Evolutionary conservation across 2,113 vertebrate genomes (phyloP).

Genomic region (Mormoops blainvillei): DNA sequence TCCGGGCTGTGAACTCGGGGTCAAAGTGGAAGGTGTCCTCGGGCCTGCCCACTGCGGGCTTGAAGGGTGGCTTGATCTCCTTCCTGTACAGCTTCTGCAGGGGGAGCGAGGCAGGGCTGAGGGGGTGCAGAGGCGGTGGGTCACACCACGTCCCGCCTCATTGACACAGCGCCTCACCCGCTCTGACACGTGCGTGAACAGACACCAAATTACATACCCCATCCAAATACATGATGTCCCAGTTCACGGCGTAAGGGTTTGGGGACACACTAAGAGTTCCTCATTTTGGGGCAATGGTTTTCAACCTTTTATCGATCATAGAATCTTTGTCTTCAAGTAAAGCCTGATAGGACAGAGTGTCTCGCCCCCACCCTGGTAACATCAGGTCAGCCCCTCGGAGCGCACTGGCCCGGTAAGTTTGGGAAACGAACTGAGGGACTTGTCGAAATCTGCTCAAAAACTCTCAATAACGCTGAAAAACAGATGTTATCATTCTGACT

Average conservation of each 20-base stretch:
- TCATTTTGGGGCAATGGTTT: neutral
- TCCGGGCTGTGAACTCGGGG: slow-evolving; percentile 95
- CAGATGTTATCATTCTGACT: too few relatives aligned
- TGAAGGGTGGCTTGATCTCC: slow-evolving; percentile 95
- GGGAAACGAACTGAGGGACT: fast-evolving
- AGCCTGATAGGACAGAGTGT: fast-evolving
- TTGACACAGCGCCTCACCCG: fast-evolving
- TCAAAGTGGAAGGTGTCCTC: slow-evolving; percentile 99
- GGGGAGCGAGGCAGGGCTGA: neutral
- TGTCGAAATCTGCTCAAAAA: fast-evolving
- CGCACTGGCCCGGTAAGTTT: fast-evolving
- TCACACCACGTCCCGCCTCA: neutral
- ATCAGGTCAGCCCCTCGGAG: fast-evolving
- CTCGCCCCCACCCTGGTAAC: fast-evolving
- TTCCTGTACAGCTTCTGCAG: slow-evolving; percentile 90
- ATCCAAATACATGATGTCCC: neutral
- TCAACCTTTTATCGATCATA: too few relatives aligned
- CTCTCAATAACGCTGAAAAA: neutral
- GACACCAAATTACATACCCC: neutral
- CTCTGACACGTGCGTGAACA: fast-evolving
- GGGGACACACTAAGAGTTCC: too few relatives aligned
- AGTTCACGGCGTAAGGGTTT: neutral
- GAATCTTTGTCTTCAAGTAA: neutral
- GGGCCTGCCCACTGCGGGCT: slow-evolving; percentile 92
- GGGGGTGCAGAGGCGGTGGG: neutral